Base-by-base conservation (phyloP, 2,113 vertebrate species). In the Tachysurus fulvidraco region DNA sequence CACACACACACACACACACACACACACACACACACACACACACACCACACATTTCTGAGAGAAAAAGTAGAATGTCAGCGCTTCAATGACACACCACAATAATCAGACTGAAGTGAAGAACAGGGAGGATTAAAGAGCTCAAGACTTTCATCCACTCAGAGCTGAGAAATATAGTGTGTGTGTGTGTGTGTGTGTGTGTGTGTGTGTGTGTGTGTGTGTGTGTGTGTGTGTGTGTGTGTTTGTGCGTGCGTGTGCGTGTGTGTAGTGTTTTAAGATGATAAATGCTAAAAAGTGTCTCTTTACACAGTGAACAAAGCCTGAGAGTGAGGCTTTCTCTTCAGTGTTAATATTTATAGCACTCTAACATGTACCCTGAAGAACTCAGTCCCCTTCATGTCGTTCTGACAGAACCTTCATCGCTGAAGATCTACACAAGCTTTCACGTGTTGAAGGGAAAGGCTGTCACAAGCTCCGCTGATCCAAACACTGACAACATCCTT, bases 1-100 rank as follows among this genome's bases (percentile, higher is more conserved):
- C 36, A 81, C 83, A 80, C 28, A 85, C n/a, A 30, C 54, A n/a
- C 87, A 84, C 54, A 88, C 23, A 60, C 78, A 77, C 67, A 64
- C 54, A 81, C 85, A 81, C 67, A 64, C 81, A 86, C 62, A 64
- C 74, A 77, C 59, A 85, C 54, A 44, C 52, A 59, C 17, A 76
- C 67, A 46, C 36, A 81, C 83, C n/a, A 80, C 28, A 46, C 21
- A 46, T 25, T 12, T 78, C 73, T 73, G 44, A 25, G 44, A 80
- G 60, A 64, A 73, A 79, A 81, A 71, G 25, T 64, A 71, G 74
- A 86, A 59, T 81, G 85, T 57, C 36, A 82, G 55, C 13, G 19
- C 30, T 69, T 60, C 76, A 81, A 71, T 69, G 73, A 77, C 55
- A 60, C 83, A 30, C 74, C 28, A 54, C 36, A 73, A 60, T 81